Evolutionary conservation across 2,888 invertebrate genomes (phyloP).

Genomic region (Diplazon laetatorius): DNA sequence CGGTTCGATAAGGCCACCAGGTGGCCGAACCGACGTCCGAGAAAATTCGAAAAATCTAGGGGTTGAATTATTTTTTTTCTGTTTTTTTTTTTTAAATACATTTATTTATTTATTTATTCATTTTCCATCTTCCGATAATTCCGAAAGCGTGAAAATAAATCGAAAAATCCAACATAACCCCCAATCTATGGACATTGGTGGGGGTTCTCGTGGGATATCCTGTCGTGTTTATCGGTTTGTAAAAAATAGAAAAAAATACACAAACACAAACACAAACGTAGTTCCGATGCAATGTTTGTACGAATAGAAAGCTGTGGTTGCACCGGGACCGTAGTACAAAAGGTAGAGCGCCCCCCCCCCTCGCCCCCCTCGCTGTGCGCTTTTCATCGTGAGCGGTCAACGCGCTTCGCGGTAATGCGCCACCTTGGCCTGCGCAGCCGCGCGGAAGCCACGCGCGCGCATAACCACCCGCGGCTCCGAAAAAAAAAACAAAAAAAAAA

Average conservation of each 20-base stretch:
- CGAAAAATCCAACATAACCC: conserved; percentile 10
- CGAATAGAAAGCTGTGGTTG: conserved; percentile 35
- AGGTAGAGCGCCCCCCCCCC: too few relatives aligned
- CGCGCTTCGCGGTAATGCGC: neutral
- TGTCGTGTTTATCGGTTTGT: conserved; percentile 12
- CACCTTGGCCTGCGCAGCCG: too few relatives aligned
- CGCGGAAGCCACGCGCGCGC: conserved; percentile 2
- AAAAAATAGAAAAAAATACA: too few relatives aligned
- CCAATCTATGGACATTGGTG: conserved; percentile 5
- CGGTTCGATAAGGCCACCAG: neutral
- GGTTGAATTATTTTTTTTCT: neutral
- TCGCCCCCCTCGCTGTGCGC: too few relatives aligned
- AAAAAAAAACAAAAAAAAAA: too few relatives aligned
- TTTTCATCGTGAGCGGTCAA: neutral
- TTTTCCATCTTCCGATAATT: neutral
- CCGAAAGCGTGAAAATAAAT: conserved; percentile 40
- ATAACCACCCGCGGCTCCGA: too few relatives aligned
- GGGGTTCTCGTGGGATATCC: neutral
- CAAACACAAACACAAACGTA: conserved; percentile 16
- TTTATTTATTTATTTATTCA: too few relatives aligned
- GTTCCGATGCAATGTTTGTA: conserved; percentile 33
- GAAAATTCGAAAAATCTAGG: conserved; percentile 9
- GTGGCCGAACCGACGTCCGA: conserved; percentile 3
- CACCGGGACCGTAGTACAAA: conserved; percentile 20
- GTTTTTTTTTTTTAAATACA: too few relatives aligned